Percentiles rank a stretch among this genome's conserved stretches.
Evolutionary conservation across 2,888 invertebrate genomes (phyloP).

Genomic region (Ochlodes sylvanus): DNA sequence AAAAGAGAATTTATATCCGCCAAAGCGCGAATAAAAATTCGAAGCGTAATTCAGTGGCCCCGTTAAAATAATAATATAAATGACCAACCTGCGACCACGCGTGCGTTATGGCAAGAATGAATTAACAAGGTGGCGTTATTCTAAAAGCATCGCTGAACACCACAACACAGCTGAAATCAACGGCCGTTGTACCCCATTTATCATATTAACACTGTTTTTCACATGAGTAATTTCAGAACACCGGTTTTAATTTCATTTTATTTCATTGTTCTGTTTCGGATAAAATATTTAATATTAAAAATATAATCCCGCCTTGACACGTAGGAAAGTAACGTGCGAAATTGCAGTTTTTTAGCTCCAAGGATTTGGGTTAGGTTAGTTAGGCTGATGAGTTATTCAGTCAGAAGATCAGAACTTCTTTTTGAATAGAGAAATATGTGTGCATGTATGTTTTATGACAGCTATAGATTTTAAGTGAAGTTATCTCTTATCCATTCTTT

Average conservation of each 20-base stretch:
- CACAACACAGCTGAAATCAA: neutral
- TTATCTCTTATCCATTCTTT: too few species aligned
- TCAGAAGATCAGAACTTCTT: too few species aligned
- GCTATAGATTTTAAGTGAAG: too few species aligned
- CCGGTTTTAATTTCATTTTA: neutral
- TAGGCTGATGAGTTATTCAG: too few species aligned
- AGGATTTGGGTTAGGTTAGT: too few species aligned
- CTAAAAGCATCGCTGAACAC: slow-evolving; percentile 14
- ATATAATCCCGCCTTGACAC: too few species aligned
- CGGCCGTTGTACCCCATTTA: neutral
- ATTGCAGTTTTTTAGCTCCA: too few species aligned
- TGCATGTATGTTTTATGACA: too few species aligned
- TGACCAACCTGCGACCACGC: slow-evolving; percentile 8
- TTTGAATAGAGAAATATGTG: too few species aligned
- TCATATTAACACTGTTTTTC: neutral
- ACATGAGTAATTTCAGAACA: neutral
- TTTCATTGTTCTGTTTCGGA: too few species aligned
- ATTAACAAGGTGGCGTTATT: slow-evolving; percentile 26
- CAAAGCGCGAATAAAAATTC: slow-evolving; percentile 23
- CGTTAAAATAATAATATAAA: slow-evolving; percentile 26
- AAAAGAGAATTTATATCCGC: slow-evolving; percentile 10
- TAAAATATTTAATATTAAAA: too few species aligned
- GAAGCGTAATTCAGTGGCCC: slow-evolving; percentile 11
- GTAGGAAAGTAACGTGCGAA: too few species aligned
- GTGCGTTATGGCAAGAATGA: slow-evolving; percentile 24